Evolutionary conservation across 1,140 invertebrate species (phyloP), one percentile per base, ranked within the genome.

Genomic region (Cardiocondyla obscurior): DNA sequence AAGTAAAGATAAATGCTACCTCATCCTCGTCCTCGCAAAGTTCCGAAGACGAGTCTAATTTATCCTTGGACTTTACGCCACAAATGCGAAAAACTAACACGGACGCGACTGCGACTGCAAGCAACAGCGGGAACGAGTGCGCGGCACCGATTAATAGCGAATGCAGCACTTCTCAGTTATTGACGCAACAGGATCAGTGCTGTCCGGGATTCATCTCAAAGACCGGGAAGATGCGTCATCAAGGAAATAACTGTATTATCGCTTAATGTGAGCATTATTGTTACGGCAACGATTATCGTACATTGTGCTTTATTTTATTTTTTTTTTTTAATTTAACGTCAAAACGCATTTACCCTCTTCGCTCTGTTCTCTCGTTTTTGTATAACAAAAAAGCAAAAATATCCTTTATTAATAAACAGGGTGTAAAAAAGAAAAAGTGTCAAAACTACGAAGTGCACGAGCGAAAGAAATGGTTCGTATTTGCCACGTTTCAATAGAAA

Each of bases 131-230:
- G 7, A 74, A 36, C 25, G 42, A 77, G 42, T 55, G 46, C 53
- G 3, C 60, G 2, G 33, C 67, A 12, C 55, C 69, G 3, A 25
- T 42, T 10, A 84, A 58, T 8, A 85, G 60, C 36, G 88, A 92
- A 42, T 64, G 86, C 6, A 85, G 82, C 10, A 92, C 90, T 67
- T 89, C 89, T 1, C 90, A 92, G 73, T 85, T 92, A 25, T 36
- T 92, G 28, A 60, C 89, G 14, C 89, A 88, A 5, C 91, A 91
- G 33, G 92, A 94, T 28, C 93, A 93, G 4, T 94, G 94, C 36
- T 94, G 93, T 84, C 93, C 94, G 0, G 92, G 93, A 10, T 94
- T 94, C 5, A 91, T 94, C 74, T 76, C 92, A n/a, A 94, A 94
- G 57, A 86, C 79, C 30, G 86, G 90, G 2, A 93, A 93, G 84